Evolutionary conservation across 2,113 vertebrate genomes (phyloP).

Genomic region (Ia io): DNA sequence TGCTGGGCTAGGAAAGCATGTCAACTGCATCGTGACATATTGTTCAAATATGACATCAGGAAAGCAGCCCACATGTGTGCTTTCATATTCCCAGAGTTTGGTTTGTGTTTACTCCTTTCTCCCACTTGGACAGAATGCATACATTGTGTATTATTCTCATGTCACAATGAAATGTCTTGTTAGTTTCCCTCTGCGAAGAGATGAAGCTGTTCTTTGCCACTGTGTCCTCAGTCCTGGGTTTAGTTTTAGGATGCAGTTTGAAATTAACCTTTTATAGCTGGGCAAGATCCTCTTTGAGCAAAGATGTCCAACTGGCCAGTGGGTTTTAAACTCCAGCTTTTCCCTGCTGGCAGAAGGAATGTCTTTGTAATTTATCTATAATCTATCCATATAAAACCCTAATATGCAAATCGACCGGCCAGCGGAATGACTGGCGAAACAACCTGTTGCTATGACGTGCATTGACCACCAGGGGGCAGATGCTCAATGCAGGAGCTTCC

Average conservation of each 20-base stretch:
- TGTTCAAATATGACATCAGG: neutral
- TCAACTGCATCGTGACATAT: neutral
- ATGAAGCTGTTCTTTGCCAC: neutral
- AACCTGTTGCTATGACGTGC: too few relatives aligned
- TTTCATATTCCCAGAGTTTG: neutral
- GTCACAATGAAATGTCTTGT: neutral
- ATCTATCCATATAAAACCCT: neutral
- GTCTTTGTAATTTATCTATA: neutral
- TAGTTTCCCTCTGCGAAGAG: neutral
- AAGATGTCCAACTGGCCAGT: rapidly evolving
- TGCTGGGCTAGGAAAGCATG: slow-evolving; percentile 62
- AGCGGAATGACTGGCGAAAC: rapidly evolving
- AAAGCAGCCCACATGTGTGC: neutral
- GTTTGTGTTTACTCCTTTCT: neutral
- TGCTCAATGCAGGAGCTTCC: too few relatives aligned
- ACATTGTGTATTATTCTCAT: neutral
- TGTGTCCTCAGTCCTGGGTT: neutral
- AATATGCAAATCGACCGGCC: too few relatives aligned
- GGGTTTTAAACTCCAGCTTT: neutral
- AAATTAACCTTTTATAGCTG: neutral
- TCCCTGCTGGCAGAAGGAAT: neutral
- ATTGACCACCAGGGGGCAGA: too few relatives aligned
- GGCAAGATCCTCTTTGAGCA: neutral
- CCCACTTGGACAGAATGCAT: neutral
- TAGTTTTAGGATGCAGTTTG: neutral